Evolutionary conservation across 2,888 invertebrate species (phyloP), one percentile per base, ranked within the genome.

Genomic region (Cosmia trapezina): DNA sequence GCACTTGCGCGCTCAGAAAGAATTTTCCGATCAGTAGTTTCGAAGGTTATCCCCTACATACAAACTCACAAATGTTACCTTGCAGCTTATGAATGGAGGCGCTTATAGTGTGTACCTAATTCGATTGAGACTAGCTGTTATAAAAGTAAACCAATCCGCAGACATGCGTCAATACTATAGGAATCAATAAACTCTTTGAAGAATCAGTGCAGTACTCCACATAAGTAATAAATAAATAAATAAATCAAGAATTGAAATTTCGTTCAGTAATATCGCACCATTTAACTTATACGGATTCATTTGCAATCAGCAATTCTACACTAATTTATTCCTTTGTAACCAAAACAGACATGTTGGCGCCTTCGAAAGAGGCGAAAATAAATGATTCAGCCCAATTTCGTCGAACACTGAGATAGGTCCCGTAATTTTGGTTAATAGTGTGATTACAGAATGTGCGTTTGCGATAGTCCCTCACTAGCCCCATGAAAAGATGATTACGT

Each of bases 401-500:
- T 74, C 71, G 67, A 77, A 79, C 73, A 72, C 64, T 63, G 59
- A 75, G 61, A 83, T 78, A 78, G 83, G 78, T 72, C 61, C 68
- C 82, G 80, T 86, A 88, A 89, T 89, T 85, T 85, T 76, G 83
- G 85, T 87, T 87, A 87, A 89, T 88, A 87, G 87, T 83, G 81
- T 83, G 85, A 89, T 91, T 89, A 91, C 87, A 87, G 87, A 89
- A 86, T 89, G 87, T 89, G 88, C 78, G 86, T 83, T 84, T 86
- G 83, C 83, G 89, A 89, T 91, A 88, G 89, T 86, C 89, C 88
- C 89, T 85, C 82, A 83, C 85, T 82, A 69, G 83, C 65, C 80
- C 86, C 87, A 92, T 89, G 89, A 91, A 92, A 93, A 93, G 92
- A 94, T 93, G 92, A 94, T 94, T 93, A 93, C 89, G 88, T 91